Conservation (phyloP, 2,113 vertebrate genomes). For the Lycaon pictus region DNA sequence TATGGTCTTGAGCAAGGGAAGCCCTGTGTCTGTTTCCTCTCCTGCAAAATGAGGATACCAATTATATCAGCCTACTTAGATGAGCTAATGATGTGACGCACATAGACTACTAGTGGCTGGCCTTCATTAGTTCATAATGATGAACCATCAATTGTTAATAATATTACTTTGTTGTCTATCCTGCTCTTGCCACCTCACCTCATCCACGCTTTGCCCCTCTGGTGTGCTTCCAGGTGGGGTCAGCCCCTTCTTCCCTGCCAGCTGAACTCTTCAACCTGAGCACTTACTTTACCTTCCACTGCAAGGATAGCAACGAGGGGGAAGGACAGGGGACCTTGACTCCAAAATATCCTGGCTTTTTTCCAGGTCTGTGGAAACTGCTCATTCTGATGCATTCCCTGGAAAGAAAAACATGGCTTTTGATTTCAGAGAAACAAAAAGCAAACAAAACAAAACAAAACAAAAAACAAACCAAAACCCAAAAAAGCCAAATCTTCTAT, state of each 20-base stretch:
- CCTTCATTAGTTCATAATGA: not conserved
- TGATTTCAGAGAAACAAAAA: slow-evolving; percentile 74
- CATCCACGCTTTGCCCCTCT: not conserved
- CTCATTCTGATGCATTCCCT: slow-evolving; percentile 81
- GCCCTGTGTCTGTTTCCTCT: not conserved
- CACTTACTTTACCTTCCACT: slow-evolving; percentile 45
- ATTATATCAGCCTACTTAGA: not conserved
- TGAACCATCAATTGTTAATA: not conserved
- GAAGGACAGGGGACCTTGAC: slow-evolving; percentile 37
- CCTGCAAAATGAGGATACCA: not conserved
- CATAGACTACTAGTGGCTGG: not conserved
- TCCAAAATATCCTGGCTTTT: slow-evolving; percentile 77
- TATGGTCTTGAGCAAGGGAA: not conserved
- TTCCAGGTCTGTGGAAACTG: slow-evolving; percentile 62
- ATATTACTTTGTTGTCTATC: not conserved
- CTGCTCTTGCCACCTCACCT: not conserved
- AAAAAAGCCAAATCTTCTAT: slow-evolving; percentile 66
- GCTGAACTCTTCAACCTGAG: not conserved
- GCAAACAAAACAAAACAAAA: not conserved
- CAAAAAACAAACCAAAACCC: slow-evolving; percentile 9
- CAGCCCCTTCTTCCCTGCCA: not conserved
- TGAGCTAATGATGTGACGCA: not conserved
- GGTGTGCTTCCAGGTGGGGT: not conserved
- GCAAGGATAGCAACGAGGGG: not conserved
- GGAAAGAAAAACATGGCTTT: slow-evolving; percentile 83